phyloP scores from a whole-genome alignment of 1,140 invertebrate genomes.

The Brachionus koreanus region DNA sequence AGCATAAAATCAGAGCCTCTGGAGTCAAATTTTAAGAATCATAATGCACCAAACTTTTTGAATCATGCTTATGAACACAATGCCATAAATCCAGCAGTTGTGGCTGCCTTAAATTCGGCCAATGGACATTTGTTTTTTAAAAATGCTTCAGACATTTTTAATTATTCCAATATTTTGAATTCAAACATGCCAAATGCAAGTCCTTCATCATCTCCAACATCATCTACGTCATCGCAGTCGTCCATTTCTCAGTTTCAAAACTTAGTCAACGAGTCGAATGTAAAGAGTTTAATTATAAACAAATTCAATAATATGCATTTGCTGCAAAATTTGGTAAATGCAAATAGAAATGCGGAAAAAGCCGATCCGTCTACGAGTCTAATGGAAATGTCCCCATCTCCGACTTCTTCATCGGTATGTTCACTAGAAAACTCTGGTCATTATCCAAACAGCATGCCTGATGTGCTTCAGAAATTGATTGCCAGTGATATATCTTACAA shows the following conservation, averaged over 20 bases:
- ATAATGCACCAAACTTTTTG: not conserved
- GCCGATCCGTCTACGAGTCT: not conserved
- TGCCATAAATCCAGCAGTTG: not conserved
- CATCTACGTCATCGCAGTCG: not conserved
- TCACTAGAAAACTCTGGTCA: constrained; percentile 4
- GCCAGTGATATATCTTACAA: constrained; percentile 21
- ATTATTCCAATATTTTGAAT: constrained; percentile 39
- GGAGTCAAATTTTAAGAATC: not conserved
- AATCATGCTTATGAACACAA: not conserved
- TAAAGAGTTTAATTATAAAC: not conserved
- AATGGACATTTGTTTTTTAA: constrained; percentile 38
- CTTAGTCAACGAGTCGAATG: constrained; percentile 16
- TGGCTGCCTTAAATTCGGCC: not conserved
- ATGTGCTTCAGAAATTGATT: constrained; percentile 3
- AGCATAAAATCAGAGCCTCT: constrained; percentile 22
- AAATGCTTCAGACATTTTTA: constrained; percentile 9
- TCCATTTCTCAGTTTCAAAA: not conserved
- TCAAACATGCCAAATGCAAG: not conserved
- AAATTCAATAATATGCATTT: constrained; percentile 44
- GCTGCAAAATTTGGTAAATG: constrained; percentile 5
- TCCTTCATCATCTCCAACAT: not conserved
- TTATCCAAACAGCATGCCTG: constrained; percentile 15
- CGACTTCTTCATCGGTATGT: not conserved
- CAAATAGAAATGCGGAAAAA: constrained; percentile 9
- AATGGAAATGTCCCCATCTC: constrained; percentile 9